Evolutionary conservation across 2,797 vertebrate genomes (phyloP), one percentile per base, ranked within the genome.

Genomic region (Rhabdophis nuchalis): DNA sequence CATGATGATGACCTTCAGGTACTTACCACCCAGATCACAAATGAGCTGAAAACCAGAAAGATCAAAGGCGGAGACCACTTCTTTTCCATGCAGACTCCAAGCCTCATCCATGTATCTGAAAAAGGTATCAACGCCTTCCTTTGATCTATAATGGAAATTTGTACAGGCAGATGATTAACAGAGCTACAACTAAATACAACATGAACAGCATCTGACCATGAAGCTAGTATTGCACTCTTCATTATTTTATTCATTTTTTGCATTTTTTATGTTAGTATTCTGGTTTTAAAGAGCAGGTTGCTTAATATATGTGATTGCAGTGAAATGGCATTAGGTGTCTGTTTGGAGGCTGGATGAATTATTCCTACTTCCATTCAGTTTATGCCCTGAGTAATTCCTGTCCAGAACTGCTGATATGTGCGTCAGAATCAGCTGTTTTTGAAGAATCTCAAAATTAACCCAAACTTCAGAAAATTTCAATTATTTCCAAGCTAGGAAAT

Each of bases 71-170:
- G 68, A 72, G n/a, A 72, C 16, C 16, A 36, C 68, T 36, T 96
- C 98, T 92, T 99, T 99, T 36, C 68, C 68, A 72, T 36, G 16
- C 14, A 72, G n/a, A 72, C 6, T 72, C 68, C 68, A 72, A 72
- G n/a, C n/a, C n/a, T 36, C 64, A 72, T 36, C 6, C 61, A 64
- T 64, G 12, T 64, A 64, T 29, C 64, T 72, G 64, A 72, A 72
- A 72, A 36, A 72, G 6, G 14, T 72, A 36, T 68, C 61, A 68
- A 68, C 0, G 5, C 61, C 29, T 68, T 72, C 64, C 64, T 36
- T 36, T 72, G 68, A 72, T 36, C 68, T 72, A 72, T n/a, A 72
- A 32, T 72, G 18, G n/a, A 36, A 68, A 32, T 16, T 68, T 68
- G n/a, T 32, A 32, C n/a, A 32, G 64, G 64, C 14, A 68, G n/a